Percentiles rank a stretch among this genome's conserved stretches.
Conservation (phyloP, 2,113 vertebrate species). For the Crypturellus undulatus region DNA sequence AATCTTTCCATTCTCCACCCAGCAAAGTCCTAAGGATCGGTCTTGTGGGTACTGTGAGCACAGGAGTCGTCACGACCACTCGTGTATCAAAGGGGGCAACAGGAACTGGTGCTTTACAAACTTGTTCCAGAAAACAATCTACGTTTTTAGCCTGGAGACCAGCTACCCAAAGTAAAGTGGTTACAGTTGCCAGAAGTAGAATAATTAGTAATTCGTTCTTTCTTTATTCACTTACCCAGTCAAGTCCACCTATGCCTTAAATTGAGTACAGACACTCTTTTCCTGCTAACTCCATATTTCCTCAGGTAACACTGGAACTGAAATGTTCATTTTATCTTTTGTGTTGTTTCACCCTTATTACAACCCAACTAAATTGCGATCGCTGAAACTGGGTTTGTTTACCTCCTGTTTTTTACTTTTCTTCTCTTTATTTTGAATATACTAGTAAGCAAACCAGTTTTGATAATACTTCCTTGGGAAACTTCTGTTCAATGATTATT, state of each 20-base stretch:
- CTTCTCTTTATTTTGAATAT: neutral
- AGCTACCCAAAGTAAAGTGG: neutral
- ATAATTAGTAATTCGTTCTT: neutral
- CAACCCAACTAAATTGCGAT: neutral
- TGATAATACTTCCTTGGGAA: neutral
- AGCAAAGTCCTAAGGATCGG: neutral
- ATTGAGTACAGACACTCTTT: neutral
- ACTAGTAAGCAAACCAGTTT: neutral
- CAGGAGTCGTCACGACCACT: neutral
- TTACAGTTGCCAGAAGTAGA: neutral
- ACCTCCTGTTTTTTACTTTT: neutral
- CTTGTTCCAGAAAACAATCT: neutral
- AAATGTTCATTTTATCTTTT: neutral
- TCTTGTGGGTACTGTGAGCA: rapidly evolving
- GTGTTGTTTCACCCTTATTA: neutral
- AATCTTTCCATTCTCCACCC: too few species aligned
- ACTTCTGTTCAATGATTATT: neutral
- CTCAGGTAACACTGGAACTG: neutral
- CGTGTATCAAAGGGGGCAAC: rapidly evolving
- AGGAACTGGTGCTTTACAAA: neutral
- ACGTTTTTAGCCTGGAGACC: neutral
- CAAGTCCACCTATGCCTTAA: neutral
- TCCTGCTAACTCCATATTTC: neutral
- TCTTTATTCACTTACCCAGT: neutral
- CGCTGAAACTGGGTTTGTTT: neutral